Conservation (phyloP, 2,888 invertebrate genomes). For the Dasysyrphus tricinctus region DNA sequence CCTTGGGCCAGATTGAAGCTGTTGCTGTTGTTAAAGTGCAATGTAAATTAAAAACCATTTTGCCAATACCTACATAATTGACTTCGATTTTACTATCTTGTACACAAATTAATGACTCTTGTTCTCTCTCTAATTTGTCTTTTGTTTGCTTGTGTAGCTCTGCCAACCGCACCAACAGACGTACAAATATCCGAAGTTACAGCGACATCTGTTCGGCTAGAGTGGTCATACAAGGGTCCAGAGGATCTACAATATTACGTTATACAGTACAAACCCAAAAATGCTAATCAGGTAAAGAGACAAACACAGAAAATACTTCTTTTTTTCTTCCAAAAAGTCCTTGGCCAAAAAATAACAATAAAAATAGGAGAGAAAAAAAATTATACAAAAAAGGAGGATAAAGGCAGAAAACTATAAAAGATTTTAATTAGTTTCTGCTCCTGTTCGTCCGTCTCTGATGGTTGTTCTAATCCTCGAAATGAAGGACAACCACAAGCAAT, state of each 20-base stretch:
- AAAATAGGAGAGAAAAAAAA: not conserved
- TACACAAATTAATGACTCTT: conserved; percentile 11
- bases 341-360: conserved; percentile 5
- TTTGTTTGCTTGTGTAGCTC: conserved; percentile 85
- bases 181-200: conserved; percentile 96
- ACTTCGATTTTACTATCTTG: not conserved
- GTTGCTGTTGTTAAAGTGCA: conserved; percentile 96
- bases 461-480: conserved; percentile 1
- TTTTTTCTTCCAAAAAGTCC: not conserved
- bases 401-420: conserved; percentile 43
- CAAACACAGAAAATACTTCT: not conserved
- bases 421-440: conserved; percentile 65
- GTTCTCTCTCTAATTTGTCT: not conserved
- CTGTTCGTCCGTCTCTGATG: not conserved
- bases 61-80: conserved; percentile 1
- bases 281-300: conserved; percentile 88
- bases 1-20: conserved; percentile 95
- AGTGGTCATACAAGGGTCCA: conserved; percentile 95
- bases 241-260: conserved; percentile 98
- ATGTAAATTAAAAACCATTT: conserved; percentile 87
- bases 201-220: conserved; percentile 94
- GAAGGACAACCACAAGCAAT: conserved; percentile 20
- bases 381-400: conserved; percentile 1
- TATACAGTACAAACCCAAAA: conserved; percentile 98
- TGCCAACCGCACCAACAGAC: conserved; percentile 95